Evolutionary conservation across 2,113 vertebrate genomes (phyloP), one percentile per base, ranked within the genome.

Genomic region (Oriolus oriolus): DNA sequence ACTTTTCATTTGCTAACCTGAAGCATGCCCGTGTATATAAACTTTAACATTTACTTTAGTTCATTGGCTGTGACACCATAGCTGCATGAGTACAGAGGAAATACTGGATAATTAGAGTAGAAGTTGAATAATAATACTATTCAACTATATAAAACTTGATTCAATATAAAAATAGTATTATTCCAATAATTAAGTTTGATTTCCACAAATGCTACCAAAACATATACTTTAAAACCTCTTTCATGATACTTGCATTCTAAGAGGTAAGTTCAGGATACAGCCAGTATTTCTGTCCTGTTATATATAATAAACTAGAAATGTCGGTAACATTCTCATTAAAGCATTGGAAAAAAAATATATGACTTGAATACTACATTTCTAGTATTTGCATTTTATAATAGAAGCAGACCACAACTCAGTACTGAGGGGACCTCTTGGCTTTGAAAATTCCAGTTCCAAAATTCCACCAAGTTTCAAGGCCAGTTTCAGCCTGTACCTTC

Each of bases 11-110:
- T 73, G 8, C 33, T 52, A 61, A 22, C 19, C 52, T 80, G 49
- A 15, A 30, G 6, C 13, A 15, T 45, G 27, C 19, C 2, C 10
- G 11, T 22, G 1, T 35, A 10, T 7, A 13, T 19, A 3, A 35
- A 47, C 47, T 56, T 53, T 15, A 84, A 50, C 16, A 63, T 27
- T 35, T 3, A 8, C 14, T 53, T 4, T 16, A 39, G 50, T 78
- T 78, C 42, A 70, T 15, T 61, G 42, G 19, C 24, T 86, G 30
- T 49, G 28, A 76, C 24, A 80, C 35, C 22, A 44, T 2, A 76
- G 39, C 45, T 52, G 7, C 13, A 7, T 10, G 5, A 65, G 8
- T 30, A 42, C 37, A 81, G 17, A 65, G 47, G 1, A 42, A 68
- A 66, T 64, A 56, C 11, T 66, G 27, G 14, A 42, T 39, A 82